Evolutionary conservation across 2,888 invertebrate species (phyloP), one percentile per base, ranked within the genome.

Genomic region (Trissolcus japonicus): DNA sequence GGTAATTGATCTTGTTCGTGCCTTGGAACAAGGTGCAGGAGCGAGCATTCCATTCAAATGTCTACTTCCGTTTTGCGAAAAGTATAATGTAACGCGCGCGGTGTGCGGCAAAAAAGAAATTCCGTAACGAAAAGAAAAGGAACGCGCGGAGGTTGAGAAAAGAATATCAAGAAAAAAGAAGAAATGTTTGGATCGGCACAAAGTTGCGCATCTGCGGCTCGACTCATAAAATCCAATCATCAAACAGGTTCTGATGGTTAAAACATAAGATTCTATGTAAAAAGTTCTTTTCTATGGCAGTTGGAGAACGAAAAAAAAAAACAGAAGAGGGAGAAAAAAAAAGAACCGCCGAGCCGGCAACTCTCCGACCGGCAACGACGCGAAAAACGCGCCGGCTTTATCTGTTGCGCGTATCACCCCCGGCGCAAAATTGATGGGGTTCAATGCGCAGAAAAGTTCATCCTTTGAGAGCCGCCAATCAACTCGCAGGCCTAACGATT

Each of bases 231-330:
- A 59, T 72, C 67, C 72, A 77, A 77, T 77, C 76, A 62, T 62
- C 61, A 72, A 77, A 77, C 76, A 72, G 72, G 76, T 77, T 73
- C 62, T 65, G 77, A 72, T 73, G 77, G 67, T 77, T 72, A 68
- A 77, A 77, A 77, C 72, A 72, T 72, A 77, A 77, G 72, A 59
- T 41, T 62, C 35, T 50, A 48, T 40, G 71, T 59, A 76, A 66
- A 76, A 76, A 76, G 66, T 48, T 16, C 16, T 35, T 53, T 43
- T 61, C 76, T 51, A 57, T 41, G 65, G 61, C 19, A 50, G 14
- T 17, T 16, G 6, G n/a, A 50, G 7, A 46, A n/a, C n/a, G n/a
- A n/a, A n/a, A n/a, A 40, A 56, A 29, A 56, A 68, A 46, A 51
- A 21, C 46, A 1, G 16, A 0, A 14, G n/a, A n/a, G 46, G 11